These are phyloP conservation scores for Eupithecia insigniata DNA, from an alignment of 2,888 invertebrate genomes.

Conservation along the genomic window DNA sequence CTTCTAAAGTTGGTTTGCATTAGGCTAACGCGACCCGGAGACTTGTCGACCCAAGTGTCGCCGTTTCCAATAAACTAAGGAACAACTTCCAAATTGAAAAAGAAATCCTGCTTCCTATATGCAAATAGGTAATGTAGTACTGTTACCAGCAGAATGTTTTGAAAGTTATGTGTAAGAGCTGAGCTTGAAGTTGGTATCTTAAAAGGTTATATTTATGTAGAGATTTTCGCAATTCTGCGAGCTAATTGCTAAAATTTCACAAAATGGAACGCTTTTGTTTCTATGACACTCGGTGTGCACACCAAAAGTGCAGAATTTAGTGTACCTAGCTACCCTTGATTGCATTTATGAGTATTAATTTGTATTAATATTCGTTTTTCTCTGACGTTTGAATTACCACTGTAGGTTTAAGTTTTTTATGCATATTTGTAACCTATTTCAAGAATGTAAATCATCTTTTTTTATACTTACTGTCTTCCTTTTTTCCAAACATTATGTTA, in stretches of 20 bases:
- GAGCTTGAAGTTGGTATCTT: background rate
- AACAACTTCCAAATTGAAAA: constrained; percentile 80
- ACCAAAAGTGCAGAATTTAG: background rate
- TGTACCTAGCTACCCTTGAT: background rate
- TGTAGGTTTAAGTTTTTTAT: too few relatives aligned
- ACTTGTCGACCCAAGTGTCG: constrained; percentile 64
- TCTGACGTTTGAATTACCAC: too few relatives aligned
- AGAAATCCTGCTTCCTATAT: constrained; percentile 68
- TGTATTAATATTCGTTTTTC: background rate
- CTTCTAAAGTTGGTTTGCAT: constrained; percentile 39
- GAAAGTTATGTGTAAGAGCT: background rate
- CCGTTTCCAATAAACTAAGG: constrained; percentile 69
- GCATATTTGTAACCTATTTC: too few relatives aligned
- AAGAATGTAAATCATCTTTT: too few relatives aligned
- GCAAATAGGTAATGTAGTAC: constrained; percentile 60
- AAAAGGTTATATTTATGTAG: background rate
- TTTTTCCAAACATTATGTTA: background rate
- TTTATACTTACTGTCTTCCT: too few relatives aligned
- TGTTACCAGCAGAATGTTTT: background rate
- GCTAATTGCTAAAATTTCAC: background rate
- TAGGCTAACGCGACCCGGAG: constrained; percentile 47
- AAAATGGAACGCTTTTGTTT: background rate
- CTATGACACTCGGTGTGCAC: background rate
- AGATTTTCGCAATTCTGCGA: background rate
- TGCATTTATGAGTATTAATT: background rate